Evolutionary conservation across 2,797 vertebrate species (phyloP), one percentile per base, ranked within the genome.

Genomic region (Triplophysa yarkandensis): DNA sequence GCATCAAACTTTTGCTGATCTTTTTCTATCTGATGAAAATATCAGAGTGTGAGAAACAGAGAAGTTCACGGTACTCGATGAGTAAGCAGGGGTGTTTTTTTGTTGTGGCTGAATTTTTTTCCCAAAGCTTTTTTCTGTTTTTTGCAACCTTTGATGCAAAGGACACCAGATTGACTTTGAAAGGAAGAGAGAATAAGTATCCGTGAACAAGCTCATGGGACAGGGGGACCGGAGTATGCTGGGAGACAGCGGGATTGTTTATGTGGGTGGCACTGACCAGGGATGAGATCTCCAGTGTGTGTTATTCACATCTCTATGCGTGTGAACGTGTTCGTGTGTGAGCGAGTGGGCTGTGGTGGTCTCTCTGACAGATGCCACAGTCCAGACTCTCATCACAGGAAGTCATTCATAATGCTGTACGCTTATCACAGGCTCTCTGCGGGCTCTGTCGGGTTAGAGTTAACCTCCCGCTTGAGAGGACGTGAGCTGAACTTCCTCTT

Each of bases 211-310:
- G 79, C 71, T 65, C 39, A 85, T 83, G 76, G 74, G 83, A n/a
- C n/a, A 80, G 87, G 88, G 90, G 82, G 86, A 85, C 85, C 83
- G 46, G 91, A 89, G 89, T 79, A 80, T 77, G 76, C 79, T 82
- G 76, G 71, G 80, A 83, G 44, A 88, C 71, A 28, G 85, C 82
- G 84, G 85, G 84, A 89, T 74, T 86, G 87, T 83, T 83, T 90
- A 90, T 85, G 89, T 91, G 92, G 92, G 91, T 92, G 89, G 90
- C 88, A 88, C 77, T 91, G 89, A 87, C 87, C 88, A 81, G 90
- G 89, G 90, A 85, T 86, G 82, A 86, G 83, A 39, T 39, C 83
- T 0, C 25, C 79, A 77, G 30, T 13, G 81, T 81, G 86, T 87
- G 84, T 91, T 90, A 92, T 85, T 92, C 90, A n/a, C n/a, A n/a